Percentiles rank a stretch among this genome's conserved stretches.
Conservation (phyloP, 2,113 vertebrate genomes). For the Desmodus rotundus region DNA sequence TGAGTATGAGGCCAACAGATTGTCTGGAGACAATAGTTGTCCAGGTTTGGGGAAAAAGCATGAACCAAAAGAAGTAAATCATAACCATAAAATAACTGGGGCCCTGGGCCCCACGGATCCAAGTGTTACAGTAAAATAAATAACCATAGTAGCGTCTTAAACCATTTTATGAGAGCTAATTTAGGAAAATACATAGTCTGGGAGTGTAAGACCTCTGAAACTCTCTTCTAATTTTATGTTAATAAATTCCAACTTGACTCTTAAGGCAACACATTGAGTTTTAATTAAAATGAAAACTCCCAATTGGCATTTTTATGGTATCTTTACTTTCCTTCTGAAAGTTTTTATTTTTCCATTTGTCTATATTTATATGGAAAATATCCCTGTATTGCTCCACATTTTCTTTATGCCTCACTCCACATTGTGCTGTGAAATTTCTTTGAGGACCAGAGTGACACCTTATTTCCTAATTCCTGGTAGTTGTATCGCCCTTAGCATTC, state of each 20-base stretch:
- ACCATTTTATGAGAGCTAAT: neutral
- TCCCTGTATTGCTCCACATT: neutral
- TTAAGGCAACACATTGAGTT: neutral
- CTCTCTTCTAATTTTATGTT: neutral
- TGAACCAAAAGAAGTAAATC: neutral
- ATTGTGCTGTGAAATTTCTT: neutral
- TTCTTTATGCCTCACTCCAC: neutral
- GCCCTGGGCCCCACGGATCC: neutral
- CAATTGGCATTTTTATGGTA: neutral
- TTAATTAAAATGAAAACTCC: neutral
- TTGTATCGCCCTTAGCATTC: neutral
- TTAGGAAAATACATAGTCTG: neutral
- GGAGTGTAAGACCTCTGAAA: neutral
- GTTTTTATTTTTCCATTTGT: neutral
- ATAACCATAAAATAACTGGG: neutral
- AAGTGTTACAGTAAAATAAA: neutral
- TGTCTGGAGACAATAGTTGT: neutral
- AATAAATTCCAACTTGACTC: neutral
- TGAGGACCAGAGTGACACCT: neutral
- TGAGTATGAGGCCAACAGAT: neutral
- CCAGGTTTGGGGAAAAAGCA: neutral
- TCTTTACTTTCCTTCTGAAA: neutral
- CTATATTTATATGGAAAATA: neutral
- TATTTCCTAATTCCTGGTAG: neutral
- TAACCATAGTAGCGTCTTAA: neutral